Evolutionary conservation across 1,140 invertebrate genomes (phyloP).

Genomic region (Parasteatoda tepidariorum): DNA sequence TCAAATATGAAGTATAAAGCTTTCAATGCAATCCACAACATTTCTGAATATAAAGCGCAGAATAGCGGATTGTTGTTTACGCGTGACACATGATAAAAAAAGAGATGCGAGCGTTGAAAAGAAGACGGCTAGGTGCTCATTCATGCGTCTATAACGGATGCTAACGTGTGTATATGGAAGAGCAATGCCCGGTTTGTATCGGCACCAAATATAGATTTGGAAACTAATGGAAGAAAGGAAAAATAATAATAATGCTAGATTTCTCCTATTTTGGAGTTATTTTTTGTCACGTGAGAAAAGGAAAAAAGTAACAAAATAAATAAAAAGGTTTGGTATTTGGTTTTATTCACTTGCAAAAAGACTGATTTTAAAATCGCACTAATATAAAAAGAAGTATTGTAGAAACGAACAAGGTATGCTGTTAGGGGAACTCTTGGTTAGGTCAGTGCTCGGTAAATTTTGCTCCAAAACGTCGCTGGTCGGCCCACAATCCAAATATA

Average conservation of each 20-base stretch:
- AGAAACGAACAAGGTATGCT: too few relatives aligned
- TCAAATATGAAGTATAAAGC: neutral
- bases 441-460: too few relatives aligned
- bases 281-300: slow-evolving; percentile 22
- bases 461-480: too few relatives aligned
- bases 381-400: too few relatives aligned
- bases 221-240: neutral
- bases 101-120: neutral
- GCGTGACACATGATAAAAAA: slow-evolving; percentile 1
- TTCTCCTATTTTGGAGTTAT: neutral
- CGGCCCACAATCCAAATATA: too few relatives aligned
- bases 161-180: neutral
- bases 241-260: neutral
- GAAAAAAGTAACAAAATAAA: too few relatives aligned
- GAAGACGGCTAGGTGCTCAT: neutral
- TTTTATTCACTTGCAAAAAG: too few relatives aligned
- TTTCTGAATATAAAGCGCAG: neutral
- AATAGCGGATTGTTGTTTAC: neutral
- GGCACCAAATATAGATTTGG: slow-evolving; percentile 20
- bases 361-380: too few relatives aligned
- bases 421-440: too few relatives aligned
- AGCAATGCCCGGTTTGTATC: slow-evolving; percentile 19
- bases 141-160: slow-evolving; percentile 24
- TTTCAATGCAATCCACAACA: neutral
- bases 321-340: too few relatives aligned